phyloP scores from a whole-genome alignment of 2,888 invertebrate genomes.

The Clepsis dumicolana region DNA sequence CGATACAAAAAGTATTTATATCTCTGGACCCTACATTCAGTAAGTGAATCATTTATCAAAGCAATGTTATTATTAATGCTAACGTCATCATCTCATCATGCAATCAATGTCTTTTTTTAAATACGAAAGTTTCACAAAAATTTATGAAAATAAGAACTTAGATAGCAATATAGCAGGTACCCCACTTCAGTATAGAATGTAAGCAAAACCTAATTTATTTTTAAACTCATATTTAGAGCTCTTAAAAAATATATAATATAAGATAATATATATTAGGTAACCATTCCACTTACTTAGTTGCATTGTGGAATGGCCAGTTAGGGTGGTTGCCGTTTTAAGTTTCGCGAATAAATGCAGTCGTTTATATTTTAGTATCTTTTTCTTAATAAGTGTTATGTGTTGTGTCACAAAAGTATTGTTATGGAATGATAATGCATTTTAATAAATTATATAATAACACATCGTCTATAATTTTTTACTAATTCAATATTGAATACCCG shows the following conservation, averaged over 20 bases:
- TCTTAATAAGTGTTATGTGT: slow-evolving; percentile 1
- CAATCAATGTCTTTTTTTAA: too few relatives aligned
- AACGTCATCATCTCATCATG: too few relatives aligned
- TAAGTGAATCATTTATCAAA: too few relatives aligned
- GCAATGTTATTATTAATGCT: too few relatives aligned
- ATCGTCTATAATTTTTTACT: neutral
- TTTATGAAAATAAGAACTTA: neutral
- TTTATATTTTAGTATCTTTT: neutral
- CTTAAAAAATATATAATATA: neutral
- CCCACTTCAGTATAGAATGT: neutral
- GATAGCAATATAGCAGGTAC: neutral
- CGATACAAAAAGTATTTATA: neutral
- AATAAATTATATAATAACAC: slow-evolving; percentile 18
- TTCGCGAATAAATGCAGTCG: neutral
- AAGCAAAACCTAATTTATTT: slow-evolving; percentile 4
- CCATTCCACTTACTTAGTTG: neutral
- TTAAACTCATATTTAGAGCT: neutral
- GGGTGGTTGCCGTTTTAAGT: neutral
- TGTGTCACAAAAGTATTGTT: neutral
- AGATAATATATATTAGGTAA: neutral
- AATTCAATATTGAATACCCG: too few relatives aligned
- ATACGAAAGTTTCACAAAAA: too few relatives aligned
- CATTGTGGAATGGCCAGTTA: neutral
- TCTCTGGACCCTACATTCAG: too few relatives aligned
- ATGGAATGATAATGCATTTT: neutral